These are phyloP conservation scores for Caretta caretta DNA, from an alignment of 2,113 vertebrate genomes.

Conservation along the genomic window DNA sequence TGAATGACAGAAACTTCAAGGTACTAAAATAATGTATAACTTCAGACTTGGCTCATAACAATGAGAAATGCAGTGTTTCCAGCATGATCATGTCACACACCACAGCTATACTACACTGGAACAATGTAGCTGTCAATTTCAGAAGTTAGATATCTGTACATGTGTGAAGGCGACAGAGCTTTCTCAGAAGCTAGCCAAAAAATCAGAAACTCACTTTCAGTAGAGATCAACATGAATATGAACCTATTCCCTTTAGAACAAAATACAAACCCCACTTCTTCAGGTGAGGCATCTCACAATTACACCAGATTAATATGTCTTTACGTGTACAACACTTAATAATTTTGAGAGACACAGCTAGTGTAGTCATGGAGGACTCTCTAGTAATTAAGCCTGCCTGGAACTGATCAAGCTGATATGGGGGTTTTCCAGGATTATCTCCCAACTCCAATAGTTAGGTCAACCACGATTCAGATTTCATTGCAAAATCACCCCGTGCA, in stretches of 20 bases:
- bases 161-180: neutral
- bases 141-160: neutral
- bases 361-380: neutral
- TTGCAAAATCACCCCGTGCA: neutral
- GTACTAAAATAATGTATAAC: neutral
- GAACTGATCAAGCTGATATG: neutral
- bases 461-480: neutral
- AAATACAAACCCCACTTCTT: neutral
- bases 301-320: neutral
- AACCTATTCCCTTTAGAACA: neutral
- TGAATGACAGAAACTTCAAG: neutral
- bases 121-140: neutral
- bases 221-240: accelerated
- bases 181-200: neutral
- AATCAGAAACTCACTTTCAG: neutral
- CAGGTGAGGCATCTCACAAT: neutral
- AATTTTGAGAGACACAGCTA: neutral
- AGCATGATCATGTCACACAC: neutral
- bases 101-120: neutral
- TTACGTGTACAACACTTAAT: neutral
- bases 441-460: neutral
- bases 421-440: neutral
- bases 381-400: neutral
- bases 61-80: neutral
- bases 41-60: neutral